Evolutionary conservation across 2,113 vertebrate species (phyloP), one percentile per base, ranked within the genome.

Genomic region (Bos javanicus): DNA sequence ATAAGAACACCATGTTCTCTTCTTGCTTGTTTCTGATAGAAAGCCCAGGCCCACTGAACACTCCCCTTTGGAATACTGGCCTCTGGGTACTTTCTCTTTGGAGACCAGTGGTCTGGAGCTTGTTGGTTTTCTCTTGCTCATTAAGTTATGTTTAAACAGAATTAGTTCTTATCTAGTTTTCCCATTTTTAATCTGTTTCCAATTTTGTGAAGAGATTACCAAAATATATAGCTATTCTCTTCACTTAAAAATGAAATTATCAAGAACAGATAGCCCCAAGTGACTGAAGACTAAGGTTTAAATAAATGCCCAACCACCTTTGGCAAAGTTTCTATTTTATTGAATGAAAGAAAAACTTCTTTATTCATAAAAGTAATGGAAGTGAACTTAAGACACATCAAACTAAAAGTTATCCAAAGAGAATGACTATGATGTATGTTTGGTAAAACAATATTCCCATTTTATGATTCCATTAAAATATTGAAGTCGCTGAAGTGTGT

Each of bases 391-490:
- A 90, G 39, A 92, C 57, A 81, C 39, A 82, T 48, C 28, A 82
- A 6, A 21, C 13, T 95, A 60, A 78, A 96, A 85, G 15, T 95
- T 91, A 89, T 87, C 28, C 85, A 90, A 21, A 50, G 25, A 93
- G n/a, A 94, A 82, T 21, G 33, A 23, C 7, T n/a, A 78, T 86
- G 36, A 46, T 62, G 33, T 56, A 82, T 78, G 92, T 97, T 89
- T 59, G 64, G 36, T 59, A 92, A 64, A 90, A 94, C 11, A 86
- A 48, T 71, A 76, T 83, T 87, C 28, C 12, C 25, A 60, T 39
- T 93, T 84, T 52, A 87, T 56, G 91, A 60, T 78, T 9, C 33
- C 62, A 90, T 93, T 92, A 82, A 97, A 95, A 97, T 83, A 94
- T 21, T 86, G 26, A 15, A 87, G 62, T 90, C 67, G 80, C 2